Base-by-base conservation (phyloP, 2,113 vertebrate genomes). In the Perca fluviatilis region DNA sequence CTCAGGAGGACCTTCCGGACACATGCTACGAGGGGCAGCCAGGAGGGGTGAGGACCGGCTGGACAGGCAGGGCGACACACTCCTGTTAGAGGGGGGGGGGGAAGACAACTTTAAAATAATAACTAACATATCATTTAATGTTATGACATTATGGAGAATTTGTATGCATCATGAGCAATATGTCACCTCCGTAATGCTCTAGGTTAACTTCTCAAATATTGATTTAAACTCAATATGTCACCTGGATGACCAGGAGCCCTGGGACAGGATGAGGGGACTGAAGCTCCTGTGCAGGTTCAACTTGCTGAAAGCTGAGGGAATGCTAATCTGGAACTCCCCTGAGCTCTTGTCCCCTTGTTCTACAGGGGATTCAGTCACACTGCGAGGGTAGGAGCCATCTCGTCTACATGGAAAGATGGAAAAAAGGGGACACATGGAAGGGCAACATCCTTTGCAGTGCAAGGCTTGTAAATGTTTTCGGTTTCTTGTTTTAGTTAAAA, bases 261-360 rank as follows among this genome's bases (percentile, higher is more conserved):
- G 97, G 76, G 97, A 94, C 10, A 95, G 43, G 21, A 96, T 84
- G 40, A 97, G 83, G 33, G 98, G 97, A 81, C 97, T 97, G 77
- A 97, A 96, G 14, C 96, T 97, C 80, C 96, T 95, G 65, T 98
- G 96, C 33, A 95, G 92, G 0, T 96, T 95, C 83, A 99, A 40
- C 84, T 98, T 97, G 95, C 97, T 98, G 91, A 99, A 99, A 86
- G 98, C 98, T 19, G 98, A 99, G 0, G 97, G 98, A 1, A 96
- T 98, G 94, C 98, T 99, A 78, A 99, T 96, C 87, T 97, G 97
- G 92, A 99, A 99, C 10, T 95, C 84, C 27, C 74, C 87, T 62
- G 95, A 94, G 54, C 93, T 95, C 83, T 89, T 93, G 25, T 97
- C 96, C 47, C 82, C 94, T 82, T 93, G 96, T 70, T 97, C 96